Evolutionary conservation across 2,113 vertebrate species (phyloP).

Genomic region (Symphodus melops): DNA sequence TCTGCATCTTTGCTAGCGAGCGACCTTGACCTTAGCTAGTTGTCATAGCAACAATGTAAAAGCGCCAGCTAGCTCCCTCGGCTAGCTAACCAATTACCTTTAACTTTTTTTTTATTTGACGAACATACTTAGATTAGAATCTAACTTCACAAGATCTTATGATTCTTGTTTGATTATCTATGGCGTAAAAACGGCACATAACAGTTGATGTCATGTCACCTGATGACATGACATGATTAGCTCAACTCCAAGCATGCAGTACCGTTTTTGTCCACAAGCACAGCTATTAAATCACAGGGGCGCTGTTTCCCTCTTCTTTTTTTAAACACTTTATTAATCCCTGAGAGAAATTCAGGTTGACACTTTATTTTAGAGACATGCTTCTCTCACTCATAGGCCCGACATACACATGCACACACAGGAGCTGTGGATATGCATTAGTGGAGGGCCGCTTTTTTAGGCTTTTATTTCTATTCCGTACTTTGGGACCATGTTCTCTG

Average conservation of each 20-base stretch:
- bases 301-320: conserved; percentile 15
- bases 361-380: no score
- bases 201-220: background rate
- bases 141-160: background rate
- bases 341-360: no score
- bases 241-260: background rate
- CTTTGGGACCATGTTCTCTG: no score
- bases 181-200: no score
- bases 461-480: no score
- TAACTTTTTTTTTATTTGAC: background rate
- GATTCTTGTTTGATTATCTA: no score
- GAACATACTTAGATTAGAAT: no score
- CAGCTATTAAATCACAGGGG: background rate
- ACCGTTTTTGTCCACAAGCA: background rate
- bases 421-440: no score
- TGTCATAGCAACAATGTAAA: background rate
- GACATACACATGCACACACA: no score
- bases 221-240: background rate
- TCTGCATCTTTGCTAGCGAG: background rate
- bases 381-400: no score
- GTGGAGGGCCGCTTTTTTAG: no score
- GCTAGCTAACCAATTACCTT: background rate
- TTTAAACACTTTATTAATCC: no score
- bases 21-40: background rate
- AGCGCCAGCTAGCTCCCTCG: background rate